A percentile compares a stretch with the other conserved stretches of the same genome.
phyloP scores from a whole-genome alignment of 2,888 invertebrate genomes.

The Clivina fossor region DNA sequence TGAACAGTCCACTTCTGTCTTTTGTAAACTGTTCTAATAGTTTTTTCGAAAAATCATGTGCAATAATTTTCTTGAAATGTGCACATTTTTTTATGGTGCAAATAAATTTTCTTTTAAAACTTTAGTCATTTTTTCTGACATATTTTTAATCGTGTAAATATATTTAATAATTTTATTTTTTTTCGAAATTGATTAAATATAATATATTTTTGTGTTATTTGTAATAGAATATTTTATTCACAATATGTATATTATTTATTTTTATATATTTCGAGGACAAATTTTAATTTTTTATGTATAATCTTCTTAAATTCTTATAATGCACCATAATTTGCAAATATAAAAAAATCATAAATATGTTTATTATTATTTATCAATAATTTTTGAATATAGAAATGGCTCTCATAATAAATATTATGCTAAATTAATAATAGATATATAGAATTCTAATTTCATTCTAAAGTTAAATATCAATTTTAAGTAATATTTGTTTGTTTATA shows the following conservation, averaged over 20 bases:
- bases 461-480: constrained; percentile 5
- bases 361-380: constrained; percentile 17
- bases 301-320: constrained; percentile 11
- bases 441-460: neutral
- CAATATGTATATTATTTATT: neutral
- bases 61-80: constrained; percentile 2
- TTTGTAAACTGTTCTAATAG: neutral
- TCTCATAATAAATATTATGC: neutral
- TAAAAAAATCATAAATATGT: constrained; percentile 25
- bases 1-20: constrained; percentile 5
- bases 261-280: neutral
- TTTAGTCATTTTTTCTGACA: neutral
- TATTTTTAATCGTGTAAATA: neutral
- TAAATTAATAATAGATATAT: constrained; percentile 17
- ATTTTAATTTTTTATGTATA: neutral
- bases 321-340: constrained; percentile 24
- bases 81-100: constrained; percentile 17
- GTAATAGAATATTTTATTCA: neutral
- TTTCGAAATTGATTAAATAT: too few species aligned
- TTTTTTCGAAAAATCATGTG: constrained; percentile 9
- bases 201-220: neutral
- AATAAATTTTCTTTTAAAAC: neutral
- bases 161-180: neutral
- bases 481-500: neutral
- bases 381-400: constrained; percentile 6